phyloP scores from a whole-genome alignment of 2,113 vertebrate genomes.

The Centrocercus urophasianus region DNA sequence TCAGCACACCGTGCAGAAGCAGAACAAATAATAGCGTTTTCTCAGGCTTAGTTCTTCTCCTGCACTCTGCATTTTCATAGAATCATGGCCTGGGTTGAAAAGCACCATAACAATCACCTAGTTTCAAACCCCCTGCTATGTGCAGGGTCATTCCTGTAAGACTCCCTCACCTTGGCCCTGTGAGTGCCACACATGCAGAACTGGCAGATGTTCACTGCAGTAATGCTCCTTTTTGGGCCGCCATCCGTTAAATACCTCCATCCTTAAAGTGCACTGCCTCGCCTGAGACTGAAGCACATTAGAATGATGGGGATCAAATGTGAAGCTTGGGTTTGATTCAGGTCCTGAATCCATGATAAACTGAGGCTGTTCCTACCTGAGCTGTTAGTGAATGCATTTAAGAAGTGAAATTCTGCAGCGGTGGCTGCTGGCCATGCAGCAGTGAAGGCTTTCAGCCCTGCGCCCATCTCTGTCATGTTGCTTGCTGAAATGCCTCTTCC shows the following conservation, averaged over 20 bases:
- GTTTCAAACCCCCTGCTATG: too few species aligned
- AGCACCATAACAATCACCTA: too few species aligned
- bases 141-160: not conserved
- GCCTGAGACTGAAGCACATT: not conserved
- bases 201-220: not conserved
- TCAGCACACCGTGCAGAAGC: not conserved
- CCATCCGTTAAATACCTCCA: not conserved
- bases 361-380: not conserved
- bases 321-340: not conserved
- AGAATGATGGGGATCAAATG: conserved; percentile 1
- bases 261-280: not conserved
- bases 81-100: too few species aligned
- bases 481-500: not conserved
- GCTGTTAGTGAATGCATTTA: not conserved
- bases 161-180: not conserved
- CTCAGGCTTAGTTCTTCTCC: not conserved
- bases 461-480: not conserved
- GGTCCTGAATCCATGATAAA: not conserved
- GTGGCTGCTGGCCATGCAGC: not conserved
- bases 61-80: not conserved
- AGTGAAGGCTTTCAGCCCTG: not conserved
- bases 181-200: fast-evolving
- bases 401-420: not conserved
- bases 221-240: not conserved
- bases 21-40: not conserved